Evolutionary conservation across 1,140 invertebrate species (phyloP), one percentile per base, ranked within the genome.

Genomic region (Drosophila carrolli): DNA sequence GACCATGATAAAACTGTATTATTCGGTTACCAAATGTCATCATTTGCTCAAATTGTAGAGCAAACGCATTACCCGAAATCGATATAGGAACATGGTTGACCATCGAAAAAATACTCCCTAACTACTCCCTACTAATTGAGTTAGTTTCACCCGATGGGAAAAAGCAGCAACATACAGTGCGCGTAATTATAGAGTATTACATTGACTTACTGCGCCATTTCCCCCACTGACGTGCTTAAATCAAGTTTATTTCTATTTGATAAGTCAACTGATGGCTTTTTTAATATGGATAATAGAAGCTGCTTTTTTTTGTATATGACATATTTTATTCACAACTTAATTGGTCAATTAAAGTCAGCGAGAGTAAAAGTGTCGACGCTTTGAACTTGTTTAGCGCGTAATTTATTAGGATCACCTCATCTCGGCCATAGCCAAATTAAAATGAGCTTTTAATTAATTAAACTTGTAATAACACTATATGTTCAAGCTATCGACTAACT

Each of bases 1-100:
- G 51, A 57, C 51, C 47, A 14, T 75, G 47, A 66, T 75, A 47
- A 41, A 46, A 23, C 27, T 38, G 48, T 19, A 41, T 14, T 27
- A 23, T 54, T 54, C 54, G 54, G 66, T 75, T 58, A 65, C 32
- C 70, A 40, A 65, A 75, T 59, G 55, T 19, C 43, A 58, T 66
- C 48, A 44, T 46, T 48, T 5, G 40, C 40, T 43, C 9, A 5
- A 63, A 70, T 32, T 37, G 14, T 48, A 27, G 37, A 65, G 23
- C 29, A 29, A 59, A 27, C 62, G 35, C 35, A 65, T 47, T 46
- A 40, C 19, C 47, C n/a, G 40, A 54, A 75, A 55, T 48, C 19
- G 38, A 54, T 61, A 73, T 38, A 43, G 32, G 13, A 47, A 56
- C 11, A 54, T 29, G 14, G 32, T 10, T 40, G 58, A 14, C 67